These are phyloP conservation scores for Drosophila crucigera DNA, from an alignment of 2,888 invertebrate genomes.

Conservation along the genomic window DNA sequence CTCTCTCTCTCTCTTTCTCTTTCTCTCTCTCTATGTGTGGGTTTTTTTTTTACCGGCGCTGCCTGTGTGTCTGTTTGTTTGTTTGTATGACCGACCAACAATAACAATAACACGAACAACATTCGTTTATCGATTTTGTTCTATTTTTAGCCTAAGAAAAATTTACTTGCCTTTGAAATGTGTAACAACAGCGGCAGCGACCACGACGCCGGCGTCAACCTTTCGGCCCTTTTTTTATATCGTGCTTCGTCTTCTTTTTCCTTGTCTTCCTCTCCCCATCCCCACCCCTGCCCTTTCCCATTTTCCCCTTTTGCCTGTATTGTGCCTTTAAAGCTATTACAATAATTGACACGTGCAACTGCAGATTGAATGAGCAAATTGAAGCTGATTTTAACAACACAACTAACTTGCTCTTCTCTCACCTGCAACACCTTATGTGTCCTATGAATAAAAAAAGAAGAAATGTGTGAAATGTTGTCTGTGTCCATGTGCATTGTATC, in stretches of 20 bases:
- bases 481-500: not conserved
- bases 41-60: conserved; percentile 37
- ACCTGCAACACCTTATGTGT: not conserved
- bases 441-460: not conserved
- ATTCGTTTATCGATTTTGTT: conserved; percentile 83
- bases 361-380: conserved; percentile 38
- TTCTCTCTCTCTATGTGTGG: conserved; percentile 4
- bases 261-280: conserved; percentile 1
- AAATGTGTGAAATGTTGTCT: not conserved
- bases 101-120: conserved; percentile 61
- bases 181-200: conserved; percentile 43
- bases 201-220: conserved; percentile 18
- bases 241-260: conserved; percentile 6
- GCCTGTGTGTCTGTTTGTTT: conserved; percentile 66
- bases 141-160: conserved; percentile 81
- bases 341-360: conserved; percentile 43
- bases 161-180: conserved; percentile 80
- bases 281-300: rapidly evolving
- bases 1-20: conserved; percentile 17
- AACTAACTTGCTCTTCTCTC: not conserved
- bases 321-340: conserved; percentile 16
- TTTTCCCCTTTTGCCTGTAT: not conserved
- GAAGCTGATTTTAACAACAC: conserved; percentile 14
- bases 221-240: conserved; percentile 15
- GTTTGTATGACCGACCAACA: conserved; percentile 46